Evolutionary conservation across 1,140 invertebrate genomes (phyloP).

Genomic region (Leptoteleia sp.): DNA sequence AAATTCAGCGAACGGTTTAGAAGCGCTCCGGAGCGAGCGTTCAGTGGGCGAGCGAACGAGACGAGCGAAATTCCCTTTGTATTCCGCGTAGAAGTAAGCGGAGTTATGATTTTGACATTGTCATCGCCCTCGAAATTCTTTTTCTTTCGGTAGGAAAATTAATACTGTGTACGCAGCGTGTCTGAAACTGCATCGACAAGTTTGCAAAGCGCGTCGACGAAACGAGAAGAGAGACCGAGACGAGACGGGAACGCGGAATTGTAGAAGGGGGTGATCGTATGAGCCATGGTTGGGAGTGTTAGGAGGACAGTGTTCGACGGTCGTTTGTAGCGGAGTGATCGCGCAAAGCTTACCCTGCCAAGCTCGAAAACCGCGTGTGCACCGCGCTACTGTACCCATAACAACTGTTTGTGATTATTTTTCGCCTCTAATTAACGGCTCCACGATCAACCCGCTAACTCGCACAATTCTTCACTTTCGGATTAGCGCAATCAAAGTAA

Average conservation of each 20-base stretch:
- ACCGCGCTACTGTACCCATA: slow-evolving; percentile 14
- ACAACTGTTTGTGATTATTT: slow-evolving; percentile 32
- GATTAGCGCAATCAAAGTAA: too few species aligned
- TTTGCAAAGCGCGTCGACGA: slow-evolving; percentile 61
- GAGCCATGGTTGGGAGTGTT: slow-evolving; percentile 65
- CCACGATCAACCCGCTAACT: too few species aligned
- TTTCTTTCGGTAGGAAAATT: slow-evolving; percentile 50
- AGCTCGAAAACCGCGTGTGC: slow-evolving; percentile 54
- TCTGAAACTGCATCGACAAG: slow-evolving; percentile 62
- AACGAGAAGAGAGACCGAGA: slow-evolving; percentile 65
- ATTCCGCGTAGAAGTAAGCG: too few species aligned
- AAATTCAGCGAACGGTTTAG: too few species aligned
- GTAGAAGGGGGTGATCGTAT: slow-evolving; percentile 76
- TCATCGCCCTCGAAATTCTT: slow-evolving; percentile 15
- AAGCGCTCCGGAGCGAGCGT: too few species aligned
- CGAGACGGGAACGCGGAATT: slow-evolving; percentile 71
- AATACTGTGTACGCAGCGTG: slow-evolving; percentile 20
- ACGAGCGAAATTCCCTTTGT: too few species aligned
- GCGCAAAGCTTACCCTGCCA: slow-evolving; percentile 59
- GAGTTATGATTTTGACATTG: slow-evolving; percentile 32
- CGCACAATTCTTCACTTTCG: too few species aligned
- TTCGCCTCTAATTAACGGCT: not conserved
- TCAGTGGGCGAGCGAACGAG: too few species aligned
- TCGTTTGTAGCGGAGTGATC: slow-evolving; percentile 73
- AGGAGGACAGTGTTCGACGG: slow-evolving; percentile 72